A percentile compares a stretch with the other conserved stretches of the same genome.
Conservation (phyloP, 2,797 vertebrate genomes). For the Poeciliopsis gracilis region DNA sequence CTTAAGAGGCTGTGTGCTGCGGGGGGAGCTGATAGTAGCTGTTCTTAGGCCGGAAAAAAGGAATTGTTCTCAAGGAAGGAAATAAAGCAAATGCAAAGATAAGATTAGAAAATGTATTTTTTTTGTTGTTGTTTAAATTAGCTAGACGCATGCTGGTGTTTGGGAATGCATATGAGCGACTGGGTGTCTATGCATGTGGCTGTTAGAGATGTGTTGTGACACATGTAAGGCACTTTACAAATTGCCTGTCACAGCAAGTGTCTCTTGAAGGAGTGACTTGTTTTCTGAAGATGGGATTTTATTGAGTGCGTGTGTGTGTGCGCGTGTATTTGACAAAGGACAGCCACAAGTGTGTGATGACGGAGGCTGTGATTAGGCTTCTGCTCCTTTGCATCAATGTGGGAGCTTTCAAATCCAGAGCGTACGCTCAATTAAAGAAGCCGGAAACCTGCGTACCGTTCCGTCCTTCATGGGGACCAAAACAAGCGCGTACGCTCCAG, state of each 20-base stretch:
- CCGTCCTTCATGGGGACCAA: conserved; percentile 28
- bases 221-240: conserved; percentile 68
- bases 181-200: conserved; percentile 32
- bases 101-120: conserved; percentile 12
- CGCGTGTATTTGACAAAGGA: conserved; percentile 11
- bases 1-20: conserved; percentile 20
- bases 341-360: conserved; percentile 44
- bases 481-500: background rate
- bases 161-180: conserved; percentile 27
- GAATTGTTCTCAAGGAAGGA: background rate
- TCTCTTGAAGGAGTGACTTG: conserved; percentile 65
- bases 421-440: conserved; percentile 31
- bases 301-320: conserved; percentile 19
- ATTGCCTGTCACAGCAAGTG: conserved; percentile 70
- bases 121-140: conserved; percentile 36
- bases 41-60: conserved; percentile 4
- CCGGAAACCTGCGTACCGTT: background rate
- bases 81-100: conserved; percentile 7
- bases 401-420: conserved; percentile 23
- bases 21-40: conserved; percentile 22
- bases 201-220: conserved; percentile 69
- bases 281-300: conserved; percentile 62
- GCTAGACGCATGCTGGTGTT: conserved; percentile 16
- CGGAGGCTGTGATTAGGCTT: conserved; percentile 36
- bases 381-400: conserved; percentile 26